These are phyloP conservation scores for Temnopleurus reevesii DNA, from an alignment of 53 echinoderm and acorn worm genomes.

Conservation along the genomic window DNA sequence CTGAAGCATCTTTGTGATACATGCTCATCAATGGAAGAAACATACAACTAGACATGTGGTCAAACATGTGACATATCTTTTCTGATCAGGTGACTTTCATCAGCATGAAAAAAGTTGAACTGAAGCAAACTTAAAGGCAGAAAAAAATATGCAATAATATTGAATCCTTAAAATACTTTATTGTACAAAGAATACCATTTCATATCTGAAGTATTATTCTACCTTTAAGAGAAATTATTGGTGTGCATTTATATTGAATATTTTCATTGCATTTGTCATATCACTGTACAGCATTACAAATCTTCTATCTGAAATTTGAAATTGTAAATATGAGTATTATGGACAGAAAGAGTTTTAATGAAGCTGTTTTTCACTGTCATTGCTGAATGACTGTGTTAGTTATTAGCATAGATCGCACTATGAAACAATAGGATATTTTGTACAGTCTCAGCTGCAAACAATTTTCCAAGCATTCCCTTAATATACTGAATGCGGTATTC, in stretches of 20 bases:
- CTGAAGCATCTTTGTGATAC: no score
- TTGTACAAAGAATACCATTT: neutral
- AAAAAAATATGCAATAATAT: neutral
- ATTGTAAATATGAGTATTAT: conserved; percentile 2
- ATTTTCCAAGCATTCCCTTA: no score
- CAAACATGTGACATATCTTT: neutral
- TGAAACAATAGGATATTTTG: neutral
- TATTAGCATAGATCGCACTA: neutral
- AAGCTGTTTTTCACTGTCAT: neutral
- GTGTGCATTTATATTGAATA: neutral
- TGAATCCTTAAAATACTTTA: neutral
- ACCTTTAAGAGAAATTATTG: neutral
- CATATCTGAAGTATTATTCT: neutral
- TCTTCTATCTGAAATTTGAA: conserved; percentile 9
- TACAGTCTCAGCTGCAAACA: neutral
- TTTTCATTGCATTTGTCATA: neutral
- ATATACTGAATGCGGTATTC: no score
- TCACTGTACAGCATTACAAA: conserved; percentile 11
- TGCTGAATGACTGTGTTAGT: neutral
- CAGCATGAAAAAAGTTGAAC: neutral
- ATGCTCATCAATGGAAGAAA: no score
- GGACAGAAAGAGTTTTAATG: neutral
- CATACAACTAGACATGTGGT: no score
- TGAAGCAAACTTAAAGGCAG: neutral
- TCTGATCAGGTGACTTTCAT: neutral